Percentiles rank a stretch among this genome's conserved stretches.
Evolutionary conservation across 2,113 vertebrate genomes (phyloP).

Genomic region (Chrysochloris asiatica): DNA sequence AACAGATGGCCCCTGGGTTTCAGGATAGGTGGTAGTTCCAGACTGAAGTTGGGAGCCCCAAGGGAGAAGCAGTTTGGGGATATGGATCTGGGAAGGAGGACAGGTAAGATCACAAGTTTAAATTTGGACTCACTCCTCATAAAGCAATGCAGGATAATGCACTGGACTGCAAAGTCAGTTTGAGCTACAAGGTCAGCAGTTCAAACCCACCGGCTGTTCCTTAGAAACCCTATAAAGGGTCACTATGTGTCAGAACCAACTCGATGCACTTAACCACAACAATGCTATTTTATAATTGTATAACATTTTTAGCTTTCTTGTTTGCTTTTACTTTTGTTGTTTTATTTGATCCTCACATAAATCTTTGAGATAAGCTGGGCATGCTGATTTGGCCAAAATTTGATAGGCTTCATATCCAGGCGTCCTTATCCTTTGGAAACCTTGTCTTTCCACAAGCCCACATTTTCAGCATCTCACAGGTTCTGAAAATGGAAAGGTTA

Average conservation of each 20-base stretch:
- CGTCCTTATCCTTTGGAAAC: neutral
- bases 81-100: too few species aligned
- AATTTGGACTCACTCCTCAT: neutral
- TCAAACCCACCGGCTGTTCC: too few species aligned
- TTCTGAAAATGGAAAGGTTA: neutral
- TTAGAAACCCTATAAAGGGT: too few species aligned
- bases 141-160: too few species aligned
- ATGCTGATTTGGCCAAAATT: neutral
- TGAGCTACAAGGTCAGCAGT: too few species aligned
- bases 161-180: too few species aligned
- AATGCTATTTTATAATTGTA: accelerated
- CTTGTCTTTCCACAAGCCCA: neutral
- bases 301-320: neutral
- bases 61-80: neutral
- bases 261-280: too few species aligned
- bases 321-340: neutral
- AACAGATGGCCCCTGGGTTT: neutral
- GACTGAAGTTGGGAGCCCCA: neutral
- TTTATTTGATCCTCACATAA: neutral
- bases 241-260: too few species aligned
- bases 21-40: too few species aligned
- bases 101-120: neutral
- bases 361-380: neutral
- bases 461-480: neutral
- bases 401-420: neutral